phyloP scores from a whole-genome alignment of 2,797 vertebrate genomes.

The Botia kubotai region DNA sequence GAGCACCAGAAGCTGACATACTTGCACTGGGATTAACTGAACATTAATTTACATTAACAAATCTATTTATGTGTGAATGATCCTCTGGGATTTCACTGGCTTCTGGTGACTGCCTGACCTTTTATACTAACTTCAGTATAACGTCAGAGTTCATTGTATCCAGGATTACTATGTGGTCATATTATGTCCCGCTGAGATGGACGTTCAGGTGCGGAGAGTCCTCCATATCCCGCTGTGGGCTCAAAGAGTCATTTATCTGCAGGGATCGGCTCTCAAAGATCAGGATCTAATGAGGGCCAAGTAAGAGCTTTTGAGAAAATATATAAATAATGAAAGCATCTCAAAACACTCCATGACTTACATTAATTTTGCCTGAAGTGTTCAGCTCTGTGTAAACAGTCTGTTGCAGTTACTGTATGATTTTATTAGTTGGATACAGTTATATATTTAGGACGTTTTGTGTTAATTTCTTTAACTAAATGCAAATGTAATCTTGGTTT shows the following conservation, averaged over 20 bases:
- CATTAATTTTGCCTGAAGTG: not conserved
- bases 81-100: not conserved
- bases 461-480: no score
- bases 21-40: conserved; percentile 65
- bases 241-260: conserved; percentile 86
- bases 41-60: conserved; percentile 58
- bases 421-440: no score
- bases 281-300: conserved; percentile 88
- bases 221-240: conserved; percentile 87
- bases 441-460: no score
- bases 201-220: conserved; percentile 83
- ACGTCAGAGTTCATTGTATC: conserved; percentile 2
- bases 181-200: conserved; percentile 86
- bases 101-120: conserved; percentile 10
- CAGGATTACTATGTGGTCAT: conserved; percentile 89
- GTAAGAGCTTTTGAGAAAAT: conserved; percentile 67
- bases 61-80: conserved; percentile 48
- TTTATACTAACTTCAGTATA: conserved; percentile 16
- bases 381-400: no score
- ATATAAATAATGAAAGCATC: not conserved
- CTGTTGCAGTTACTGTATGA: no score
- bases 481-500: no score
- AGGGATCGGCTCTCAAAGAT: conserved; percentile 86
- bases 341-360: not conserved
- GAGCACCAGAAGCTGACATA: conserved; percentile 61